A percentile compares a stretch with the other conserved stretches of the same genome.
Conservation (phyloP, 1,140 invertebrate genomes). For the Whitmania pigra region DNA sequence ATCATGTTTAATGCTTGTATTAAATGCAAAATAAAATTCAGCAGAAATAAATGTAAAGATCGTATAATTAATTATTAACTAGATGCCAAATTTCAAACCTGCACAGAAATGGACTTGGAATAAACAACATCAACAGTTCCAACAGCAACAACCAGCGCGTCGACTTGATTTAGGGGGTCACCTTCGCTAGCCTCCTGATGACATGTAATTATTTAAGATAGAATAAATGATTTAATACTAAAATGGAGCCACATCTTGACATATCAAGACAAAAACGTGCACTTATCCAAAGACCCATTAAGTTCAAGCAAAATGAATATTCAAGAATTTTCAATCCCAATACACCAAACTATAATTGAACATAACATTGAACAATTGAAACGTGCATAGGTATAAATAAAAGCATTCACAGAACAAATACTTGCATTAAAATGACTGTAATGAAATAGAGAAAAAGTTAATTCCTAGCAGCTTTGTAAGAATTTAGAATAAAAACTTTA, state of each 20-base stretch:
- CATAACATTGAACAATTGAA: too few relatives aligned
- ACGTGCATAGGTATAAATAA: too few relatives aligned
- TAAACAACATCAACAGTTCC: constrained; percentile 89
- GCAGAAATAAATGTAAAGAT: not conserved
- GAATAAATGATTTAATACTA: not conserved
- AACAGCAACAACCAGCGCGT: constrained; percentile 76
- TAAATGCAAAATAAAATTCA: not conserved
- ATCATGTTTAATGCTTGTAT: too few relatives aligned
- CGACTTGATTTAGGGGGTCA: constrained; percentile 69
- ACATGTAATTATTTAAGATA: constrained; percentile 18
- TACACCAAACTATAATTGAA: not conserved
- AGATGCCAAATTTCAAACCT: constrained; percentile 48
- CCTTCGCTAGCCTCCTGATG: constrained; percentile 57
- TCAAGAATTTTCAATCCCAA: not conserved
- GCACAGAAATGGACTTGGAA: constrained; percentile 82
- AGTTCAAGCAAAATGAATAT: not conserved
- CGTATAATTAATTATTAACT: not conserved
- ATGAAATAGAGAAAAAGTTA: too few relatives aligned
- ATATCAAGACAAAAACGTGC: not conserved
- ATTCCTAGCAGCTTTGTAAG: too few relatives aligned
- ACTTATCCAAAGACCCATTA: not conserved
- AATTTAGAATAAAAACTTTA: not conserved
- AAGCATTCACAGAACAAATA: too few relatives aligned
- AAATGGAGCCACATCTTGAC: not conserved
- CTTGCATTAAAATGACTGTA: too few relatives aligned